phyloP scores from a whole-genome alignment of 2,888 invertebrate species.

The Hedychridium roseum region DNA sequence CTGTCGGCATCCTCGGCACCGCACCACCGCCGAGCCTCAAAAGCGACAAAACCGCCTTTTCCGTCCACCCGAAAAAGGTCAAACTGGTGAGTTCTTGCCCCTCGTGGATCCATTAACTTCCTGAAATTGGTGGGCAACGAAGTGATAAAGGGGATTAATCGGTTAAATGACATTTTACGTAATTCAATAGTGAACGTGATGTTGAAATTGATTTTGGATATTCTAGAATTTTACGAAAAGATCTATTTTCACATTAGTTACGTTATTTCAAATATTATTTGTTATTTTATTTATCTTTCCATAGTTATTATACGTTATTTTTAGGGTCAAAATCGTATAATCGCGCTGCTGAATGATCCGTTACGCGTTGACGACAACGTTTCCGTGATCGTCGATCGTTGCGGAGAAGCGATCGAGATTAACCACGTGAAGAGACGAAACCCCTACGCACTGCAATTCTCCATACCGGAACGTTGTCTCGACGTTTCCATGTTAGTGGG shows the following conservation, averaged over 20 bases:
- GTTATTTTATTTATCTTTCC: constrained; percentile 4
- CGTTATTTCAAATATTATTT: constrained; percentile 4
- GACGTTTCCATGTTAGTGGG: constrained; percentile 85
- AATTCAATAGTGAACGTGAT: too few species aligned
- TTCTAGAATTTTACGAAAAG: too few species aligned
- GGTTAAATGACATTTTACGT: too few species aligned
- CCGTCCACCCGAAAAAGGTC: constrained; percentile 79
- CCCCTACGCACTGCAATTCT: constrained; percentile 84
- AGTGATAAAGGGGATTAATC: too few species aligned
- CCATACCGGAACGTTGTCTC: constrained; percentile 82
- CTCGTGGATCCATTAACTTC: too few species aligned
- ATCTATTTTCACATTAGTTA: constrained; percentile 5
- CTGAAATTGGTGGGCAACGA: too few species aligned
- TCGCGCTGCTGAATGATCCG: constrained; percentile 81
- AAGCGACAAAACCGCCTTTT: constrained; percentile 73
- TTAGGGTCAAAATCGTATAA: constrained; percentile 84
- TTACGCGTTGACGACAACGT: constrained; percentile 79
- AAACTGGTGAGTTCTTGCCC: constrained; percentile 72
- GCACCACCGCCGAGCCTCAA: constrained; percentile 39
- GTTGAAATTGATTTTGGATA: too few species aligned
- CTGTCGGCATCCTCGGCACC: constrained; percentile 77
- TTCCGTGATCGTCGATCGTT: constrained; percentile 81
- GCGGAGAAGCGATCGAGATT: constrained; percentile 80
- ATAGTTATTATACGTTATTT: constrained; percentile 36
- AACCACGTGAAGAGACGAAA: constrained; percentile 80